Evolutionary conservation across 2,888 invertebrate species (phyloP).

Genomic region (Buathra laborator): DNA sequence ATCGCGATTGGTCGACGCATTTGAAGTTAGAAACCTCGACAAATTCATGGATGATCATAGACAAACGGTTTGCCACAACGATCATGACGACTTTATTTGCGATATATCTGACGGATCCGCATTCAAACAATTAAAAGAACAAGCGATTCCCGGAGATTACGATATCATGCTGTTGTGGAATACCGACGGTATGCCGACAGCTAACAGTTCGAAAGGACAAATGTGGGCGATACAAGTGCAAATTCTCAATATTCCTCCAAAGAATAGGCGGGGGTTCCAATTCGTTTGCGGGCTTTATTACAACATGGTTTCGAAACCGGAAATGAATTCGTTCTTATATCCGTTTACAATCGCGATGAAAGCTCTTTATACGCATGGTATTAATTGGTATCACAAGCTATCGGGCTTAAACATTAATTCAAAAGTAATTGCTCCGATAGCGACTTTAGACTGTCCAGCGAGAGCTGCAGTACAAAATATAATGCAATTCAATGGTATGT

Average conservation of each 20-base stretch:
- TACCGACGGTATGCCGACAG: slow-evolving; percentile 24
- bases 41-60: slow-evolving; percentile 13
- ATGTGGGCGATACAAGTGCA: slow-evolving; percentile 44
- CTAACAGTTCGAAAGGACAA: slow-evolving; percentile 31
- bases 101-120: slow-evolving; percentile 24
- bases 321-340: slow-evolving; percentile 50
- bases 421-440: slow-evolving; percentile 32
- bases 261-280: slow-evolving; percentile 22
- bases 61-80: neutral
- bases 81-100: neutral
- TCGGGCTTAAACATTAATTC: slow-evolving; percentile 7
- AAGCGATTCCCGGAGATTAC: slow-evolving; percentile 8
- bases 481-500: slow-evolving; percentile 51
- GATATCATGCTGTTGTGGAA: slow-evolving; percentile 47
- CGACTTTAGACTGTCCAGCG: slow-evolving; percentile 42
- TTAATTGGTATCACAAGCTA: slow-evolving; percentile 50
- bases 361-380: slow-evolving; percentile 25
- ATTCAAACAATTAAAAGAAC: slow-evolving; percentile 22
- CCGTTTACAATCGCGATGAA: slow-evolving; percentile 47
- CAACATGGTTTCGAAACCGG: slow-evolving; percentile 36
- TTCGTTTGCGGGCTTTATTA: slow-evolving; percentile 44
- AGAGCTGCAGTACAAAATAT: slow-evolving; percentile 57
- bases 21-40: slow-evolving; percentile 19
- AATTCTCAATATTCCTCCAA: slow-evolving; percentile 48
- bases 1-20: slow-evolving; percentile 11